Conservation (phyloP, 2,888 invertebrate species). For the Eledona agricola region DNA sequence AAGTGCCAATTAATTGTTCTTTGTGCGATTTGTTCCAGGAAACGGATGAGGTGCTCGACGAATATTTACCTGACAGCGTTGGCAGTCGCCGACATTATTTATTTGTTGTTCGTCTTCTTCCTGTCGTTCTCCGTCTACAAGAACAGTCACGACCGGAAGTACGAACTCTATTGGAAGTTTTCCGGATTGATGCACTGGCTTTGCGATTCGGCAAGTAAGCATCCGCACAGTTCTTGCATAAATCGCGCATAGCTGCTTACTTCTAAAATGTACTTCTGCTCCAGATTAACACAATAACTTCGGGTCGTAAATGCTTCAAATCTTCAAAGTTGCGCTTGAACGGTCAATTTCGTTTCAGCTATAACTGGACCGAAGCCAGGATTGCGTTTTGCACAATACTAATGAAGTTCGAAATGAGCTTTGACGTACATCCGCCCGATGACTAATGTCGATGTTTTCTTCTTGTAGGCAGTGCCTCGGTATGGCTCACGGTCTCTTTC, state of each 20-base stretch:
- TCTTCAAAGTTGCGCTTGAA: too few relatives aligned
- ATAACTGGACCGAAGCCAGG: slow-evolving; percentile 21
- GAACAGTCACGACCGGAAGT: slow-evolving; percentile 64
- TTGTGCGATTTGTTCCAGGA: slow-evolving; percentile 56
- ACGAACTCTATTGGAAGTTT: slow-evolving; percentile 68
- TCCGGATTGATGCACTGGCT: slow-evolving; percentile 71
- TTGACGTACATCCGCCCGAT: slow-evolving; percentile 24
- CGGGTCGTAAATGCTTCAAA: too few relatives aligned
- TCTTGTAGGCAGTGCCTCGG: slow-evolving; percentile 74
- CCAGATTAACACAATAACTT: too few relatives aligned
- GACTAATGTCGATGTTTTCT: slow-evolving; percentile 20
- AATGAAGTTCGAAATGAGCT: slow-evolving; percentile 17
- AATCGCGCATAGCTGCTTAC: too few relatives aligned
- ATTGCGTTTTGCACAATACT: slow-evolving; percentile 27
- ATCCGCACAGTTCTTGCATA: too few relatives aligned
- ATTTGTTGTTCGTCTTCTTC: slow-evolving; percentile 71
- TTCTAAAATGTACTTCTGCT: too few relatives aligned
- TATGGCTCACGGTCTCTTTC: slow-evolving; percentile 79
- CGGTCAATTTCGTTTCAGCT: slow-evolving; percentile 27
- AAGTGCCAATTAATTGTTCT: too few relatives aligned
- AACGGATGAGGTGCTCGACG: slow-evolving; percentile 78
- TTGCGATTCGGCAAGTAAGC: slow-evolving; percentile 73
- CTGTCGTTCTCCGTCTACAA: slow-evolving; percentile 71
- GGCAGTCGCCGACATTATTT: slow-evolving; percentile 76
- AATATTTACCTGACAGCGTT: slow-evolving; percentile 78